Percentiles rank a stretch among this genome's conserved stretches.
These are phyloP conservation scores for Pitangus sulphuratus DNA, from an alignment of 2,797 vertebrate genomes.

Conservation along the genomic window DNA sequence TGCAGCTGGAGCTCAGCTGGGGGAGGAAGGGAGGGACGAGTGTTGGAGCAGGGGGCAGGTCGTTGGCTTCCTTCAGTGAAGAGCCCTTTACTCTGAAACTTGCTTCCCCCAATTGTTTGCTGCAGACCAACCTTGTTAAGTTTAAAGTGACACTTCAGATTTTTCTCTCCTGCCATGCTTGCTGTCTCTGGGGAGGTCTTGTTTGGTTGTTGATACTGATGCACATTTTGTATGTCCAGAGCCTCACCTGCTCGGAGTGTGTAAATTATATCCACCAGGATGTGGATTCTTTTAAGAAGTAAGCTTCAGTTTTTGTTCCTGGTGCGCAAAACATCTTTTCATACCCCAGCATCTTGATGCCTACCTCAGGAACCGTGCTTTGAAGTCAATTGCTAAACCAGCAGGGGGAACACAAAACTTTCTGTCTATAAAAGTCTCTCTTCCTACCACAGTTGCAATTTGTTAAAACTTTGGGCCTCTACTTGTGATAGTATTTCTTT, in stretches of 20 bases:
- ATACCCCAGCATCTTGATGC: background rate
- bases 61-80: conserved; percentile 51
- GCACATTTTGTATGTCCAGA: background rate
- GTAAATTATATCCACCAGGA: background rate
- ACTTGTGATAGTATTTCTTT: background rate
- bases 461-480: background rate
- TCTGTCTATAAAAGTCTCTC: background rate
- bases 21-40: conserved; percentile 24
- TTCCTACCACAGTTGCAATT: background rate
- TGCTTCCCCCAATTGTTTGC: conserved; percentile 61
- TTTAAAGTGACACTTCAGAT: conserved; percentile 51
- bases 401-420: conserved; percentile 73
- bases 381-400: conserved; percentile 65
- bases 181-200: background rate
- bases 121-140: conserved; percentile 6
- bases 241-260: background rate
- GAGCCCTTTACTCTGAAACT: conserved; percentile 43
- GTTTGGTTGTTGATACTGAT: background rate
- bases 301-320: background rate
- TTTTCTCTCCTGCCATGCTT: conserved; percentile 3
- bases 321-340: background rate
- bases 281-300: background rate
- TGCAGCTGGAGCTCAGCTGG: background rate
- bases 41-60: background rate
- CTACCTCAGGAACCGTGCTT: conserved; percentile 18